These are phyloP conservation scores for Adelphocoris suturalis DNA, from an alignment of 2,888 invertebrate species.

Conservation along the genomic window DNA sequence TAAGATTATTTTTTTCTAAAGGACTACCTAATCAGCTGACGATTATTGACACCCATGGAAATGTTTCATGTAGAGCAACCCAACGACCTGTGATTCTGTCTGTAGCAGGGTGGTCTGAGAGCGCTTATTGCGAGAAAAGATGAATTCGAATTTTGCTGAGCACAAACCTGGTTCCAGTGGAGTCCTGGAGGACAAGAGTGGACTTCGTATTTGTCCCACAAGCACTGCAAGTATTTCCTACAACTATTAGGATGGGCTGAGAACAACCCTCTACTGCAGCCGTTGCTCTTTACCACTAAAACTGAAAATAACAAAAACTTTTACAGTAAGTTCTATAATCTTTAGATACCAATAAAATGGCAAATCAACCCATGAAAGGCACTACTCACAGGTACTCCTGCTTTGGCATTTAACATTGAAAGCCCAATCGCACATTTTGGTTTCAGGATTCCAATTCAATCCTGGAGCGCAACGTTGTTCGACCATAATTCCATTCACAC, in stretches of 20 bases:
- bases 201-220: slow-evolving; percentile 88
- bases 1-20: no score
- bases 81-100: no score
- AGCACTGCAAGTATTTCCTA: slow-evolving; percentile 86
- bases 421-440: slow-evolving; percentile 90
- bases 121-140: not conserved
- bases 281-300: slow-evolving; percentile 67
- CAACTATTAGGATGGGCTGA: slow-evolving; percentile 86
- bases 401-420: slow-evolving; percentile 84
- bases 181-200: slow-evolving; percentile 86
- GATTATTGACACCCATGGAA: no score
- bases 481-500: slow-evolving; percentile 85
- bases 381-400: slow-evolving; percentile 75
- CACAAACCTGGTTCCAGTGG: slow-evolving; percentile 85
- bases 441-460: slow-evolving; percentile 87
- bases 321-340: not conserved
- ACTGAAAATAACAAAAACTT: slow-evolving; percentile 50
- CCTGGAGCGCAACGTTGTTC: slow-evolving; percentile 89
- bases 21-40: no score
- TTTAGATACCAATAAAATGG: not conserved
- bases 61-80: no score
- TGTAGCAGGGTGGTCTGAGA: no score
- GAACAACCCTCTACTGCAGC: slow-evolving; percentile 78
- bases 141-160: not conserved
- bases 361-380: no score